Base-by-base conservation (phyloP, 1,140 invertebrate species). In the Maconellicoccus hirsutus region DNA sequence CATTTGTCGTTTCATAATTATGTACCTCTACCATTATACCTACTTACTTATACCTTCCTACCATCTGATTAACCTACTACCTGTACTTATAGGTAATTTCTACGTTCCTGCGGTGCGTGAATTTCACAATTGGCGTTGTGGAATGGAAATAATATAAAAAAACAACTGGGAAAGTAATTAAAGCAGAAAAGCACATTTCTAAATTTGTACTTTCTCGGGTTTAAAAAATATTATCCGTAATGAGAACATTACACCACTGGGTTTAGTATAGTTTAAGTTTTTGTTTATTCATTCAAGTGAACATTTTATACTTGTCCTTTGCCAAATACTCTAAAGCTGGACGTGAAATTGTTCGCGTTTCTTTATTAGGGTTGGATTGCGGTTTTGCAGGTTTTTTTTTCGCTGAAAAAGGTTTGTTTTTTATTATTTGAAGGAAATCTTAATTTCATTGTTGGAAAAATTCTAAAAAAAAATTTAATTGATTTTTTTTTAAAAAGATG, bases 201-300 rank as follows among this genome's bases (percentile, higher is more conserved):
- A 52, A 52, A 52, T 52, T 52, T 52, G 12, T 52, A 52, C 42
- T 52, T 52, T 52, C 12, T 52, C 42, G 42, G 42, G 42, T 52
- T 52, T 52, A 16, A 52, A 52, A 52, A 52, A 52, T 52, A 52
- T 16, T 52, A 52, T 52, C 16, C 16, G 42, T 52, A 52, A 52
- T 52, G 42, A 52, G 42, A 52, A 52, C 42, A 52, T 52, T 52
- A 52, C n/a, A 52, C n/a, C n/a, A 52, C 42, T 52, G 3, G 42
- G 42, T 52, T 33, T 52, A 19, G 42, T 52, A 16, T 19, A 52
- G 42, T 52, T 52, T 8, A 52, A 52, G 12, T 52, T 16, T 52
- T 52, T 52, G 42, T 52, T 52, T 52, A 52, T 52, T n/a, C n/a
- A n/a, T n/a, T 52, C 42, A 52, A 52, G 42, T 52, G 42, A 52